Evolutionary conservation across 2,113 vertebrate species (phyloP).

Genomic region (Erythrocercus mccallii): DNA sequence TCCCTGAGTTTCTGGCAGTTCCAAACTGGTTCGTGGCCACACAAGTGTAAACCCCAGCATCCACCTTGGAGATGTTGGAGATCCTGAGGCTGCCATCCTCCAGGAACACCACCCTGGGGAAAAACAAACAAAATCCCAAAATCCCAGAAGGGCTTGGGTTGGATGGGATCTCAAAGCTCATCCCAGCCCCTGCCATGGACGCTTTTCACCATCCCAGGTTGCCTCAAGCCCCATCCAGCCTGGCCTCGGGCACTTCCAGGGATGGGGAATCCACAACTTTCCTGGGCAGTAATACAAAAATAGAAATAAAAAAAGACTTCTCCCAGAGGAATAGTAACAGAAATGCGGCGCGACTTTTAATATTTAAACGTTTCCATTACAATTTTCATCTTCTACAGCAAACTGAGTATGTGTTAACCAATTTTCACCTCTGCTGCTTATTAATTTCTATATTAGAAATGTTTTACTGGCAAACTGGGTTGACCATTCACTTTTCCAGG

Average conservation of each 20-base stretch:
- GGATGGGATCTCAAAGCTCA: not conserved
- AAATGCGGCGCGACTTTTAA: not conserved
- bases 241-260: not conserved
- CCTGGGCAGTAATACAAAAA: not conserved
- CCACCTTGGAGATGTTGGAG: slow-evolving; percentile 75
- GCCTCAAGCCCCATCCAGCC: not conserved
- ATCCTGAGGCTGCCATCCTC: slow-evolving; percentile 84
- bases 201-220: rapidly evolving
- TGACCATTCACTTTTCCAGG: not conserved
- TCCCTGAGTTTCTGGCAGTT: slow-evolving; percentile 76
- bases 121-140: not conserved
- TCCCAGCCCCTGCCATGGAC: not conserved
- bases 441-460: not conserved
- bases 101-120: slow-evolving; percentile 55
- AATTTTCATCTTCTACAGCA: not conserved
- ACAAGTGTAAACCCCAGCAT: slow-evolving; percentile 81
- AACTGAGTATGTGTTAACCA: not conserved
- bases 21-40: slow-evolving; percentile 84
- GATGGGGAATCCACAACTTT: not conserved
- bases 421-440: not conserved
- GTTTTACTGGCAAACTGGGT: not conserved
- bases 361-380: not conserved
- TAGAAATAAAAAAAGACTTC: not conserved
- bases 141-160: no score
- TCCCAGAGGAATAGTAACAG: not conserved